Percentiles rank a stretch among this genome's conserved stretches.
phyloP scores from a whole-genome alignment of 1,140 invertebrate genomes.

The Platorchestia sp. region DNA sequence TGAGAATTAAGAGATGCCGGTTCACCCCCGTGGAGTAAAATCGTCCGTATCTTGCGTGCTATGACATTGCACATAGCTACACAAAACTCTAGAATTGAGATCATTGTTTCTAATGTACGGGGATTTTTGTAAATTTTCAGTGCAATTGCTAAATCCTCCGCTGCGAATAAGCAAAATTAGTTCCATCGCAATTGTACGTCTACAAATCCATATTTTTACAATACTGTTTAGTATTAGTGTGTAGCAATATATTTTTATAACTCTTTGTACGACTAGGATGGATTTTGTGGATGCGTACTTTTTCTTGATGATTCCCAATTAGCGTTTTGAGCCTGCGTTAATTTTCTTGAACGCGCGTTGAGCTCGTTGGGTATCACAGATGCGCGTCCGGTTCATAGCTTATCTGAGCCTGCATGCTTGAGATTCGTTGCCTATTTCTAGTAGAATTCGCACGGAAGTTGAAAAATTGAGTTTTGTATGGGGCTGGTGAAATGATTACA shows the following conservation, averaged over 20 bases:
- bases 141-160: background rate
- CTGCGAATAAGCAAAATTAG: too few species aligned
- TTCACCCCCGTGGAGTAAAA: background rate
- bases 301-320: background rate
- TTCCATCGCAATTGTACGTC: background rate
- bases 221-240: background rate
- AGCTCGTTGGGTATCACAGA: too few species aligned
- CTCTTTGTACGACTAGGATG: background rate
- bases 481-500: too few species aligned
- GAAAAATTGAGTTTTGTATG: too few species aligned
- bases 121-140: background rate
- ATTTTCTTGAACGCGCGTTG: background rate
- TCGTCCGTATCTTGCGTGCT: background rate
- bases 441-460: too few species aligned
- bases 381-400: too few species aligned
- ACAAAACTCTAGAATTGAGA: too few species aligned
- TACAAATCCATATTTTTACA: background rate
- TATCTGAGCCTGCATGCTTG: too few species aligned
- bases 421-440: too few species aligned
- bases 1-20: background rate
- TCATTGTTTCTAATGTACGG: too few species aligned
- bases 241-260: background rate
- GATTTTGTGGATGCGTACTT: background rate
- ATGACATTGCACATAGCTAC: background rate
- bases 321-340: background rate